Base-by-base conservation (phyloP, 1,140 invertebrate genomes). In the Neuroterus valhalla region DNA sequence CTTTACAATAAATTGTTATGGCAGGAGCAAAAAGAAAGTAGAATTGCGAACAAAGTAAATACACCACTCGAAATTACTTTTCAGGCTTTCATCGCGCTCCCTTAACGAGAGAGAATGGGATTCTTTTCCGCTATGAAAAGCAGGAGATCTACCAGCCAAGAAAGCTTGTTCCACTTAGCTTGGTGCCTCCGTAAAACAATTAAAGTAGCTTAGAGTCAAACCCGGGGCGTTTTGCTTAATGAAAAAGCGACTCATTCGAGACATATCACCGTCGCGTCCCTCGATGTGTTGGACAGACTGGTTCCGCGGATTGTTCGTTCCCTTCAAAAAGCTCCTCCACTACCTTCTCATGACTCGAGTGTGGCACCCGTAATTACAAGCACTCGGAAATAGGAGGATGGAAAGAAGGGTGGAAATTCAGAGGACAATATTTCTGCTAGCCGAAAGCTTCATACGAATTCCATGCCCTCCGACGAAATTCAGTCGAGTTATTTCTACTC, bases 161-260 rank as follows among this genome's bases (percentile, higher is more conserved):
- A 48, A 68, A 68, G 48, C 78, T 48, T 79, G 77, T 76, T 79
- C 77, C 73, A 81, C 78, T 81, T 79, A 81, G 79, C 75, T 70
- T 11, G 48, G 67, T 52, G 77, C 72, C 73, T 78, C 75, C 70
- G 76, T 81, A 81, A 78, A 78, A 81, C 77, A 81, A 81, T 81
- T 81, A 78, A 75, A 78, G 74, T 77, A 72, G 66, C 68, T 78
- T 73, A 66, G 74, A 69, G 69, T 71, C n/a, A 48, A 52, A 12
- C 72, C 43, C 44, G 21, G 69, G 72, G 72, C 70, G 70, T 81
- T 78, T 78, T 81, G 76, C 79, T 76, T 78, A 77, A 81, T 81
- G 79, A 81, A 81, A 81, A 78, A 78, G 76, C 66, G 50, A 66
- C 62, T 71, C 71, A 70, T 70, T 75, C 43, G 74, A 73, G 70